Evolutionary conservation across 1,140 invertebrate genomes (phyloP).

Genomic region (Bombus sylvicola): DNA sequence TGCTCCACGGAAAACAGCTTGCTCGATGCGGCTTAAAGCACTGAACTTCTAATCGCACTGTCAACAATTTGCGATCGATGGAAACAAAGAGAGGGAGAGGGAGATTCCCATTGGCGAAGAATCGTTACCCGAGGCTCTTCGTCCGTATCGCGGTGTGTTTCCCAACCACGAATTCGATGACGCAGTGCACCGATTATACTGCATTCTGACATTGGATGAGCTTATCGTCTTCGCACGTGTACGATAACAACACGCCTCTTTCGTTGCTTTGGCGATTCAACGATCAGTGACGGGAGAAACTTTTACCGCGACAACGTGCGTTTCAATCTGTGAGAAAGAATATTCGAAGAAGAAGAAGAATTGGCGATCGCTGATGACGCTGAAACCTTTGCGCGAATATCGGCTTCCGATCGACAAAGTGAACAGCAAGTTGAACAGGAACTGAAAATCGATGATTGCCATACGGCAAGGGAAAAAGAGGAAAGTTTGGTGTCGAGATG

Average conservation of each 20-base stretch:
- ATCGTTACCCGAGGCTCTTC: neutral
- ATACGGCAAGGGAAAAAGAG: too few species aligned
- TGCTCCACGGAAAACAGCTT: neutral
- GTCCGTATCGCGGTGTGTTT: neutral
- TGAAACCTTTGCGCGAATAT: too few species aligned
- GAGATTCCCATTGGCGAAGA: neutral
- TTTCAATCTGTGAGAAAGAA: neutral
- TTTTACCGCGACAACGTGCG: neutral
- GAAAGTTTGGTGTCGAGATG: too few species aligned
- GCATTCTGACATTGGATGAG: constrained; percentile 54
- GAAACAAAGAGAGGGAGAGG: neutral
- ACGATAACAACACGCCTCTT: constrained; percentile 44
- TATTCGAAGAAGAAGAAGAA: too few species aligned
- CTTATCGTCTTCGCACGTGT: constrained; percentile 51
- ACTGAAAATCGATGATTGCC: too few species aligned
- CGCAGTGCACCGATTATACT: constrained; percentile 34
- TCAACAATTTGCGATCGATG: constrained; percentile 32
- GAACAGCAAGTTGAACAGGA: too few species aligned
- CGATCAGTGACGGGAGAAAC: neutral
- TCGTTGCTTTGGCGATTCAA: neutral
- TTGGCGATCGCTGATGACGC: too few species aligned
- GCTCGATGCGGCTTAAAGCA: neutral
- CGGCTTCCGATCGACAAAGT: too few species aligned
- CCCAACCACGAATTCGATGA: constrained; percentile 22
- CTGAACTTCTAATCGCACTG: neutral